These are phyloP conservation scores for Leontopithecus rosalia DNA, from an alignment of 2,797 vertebrate species.

Conservation along the genomic window DNA sequence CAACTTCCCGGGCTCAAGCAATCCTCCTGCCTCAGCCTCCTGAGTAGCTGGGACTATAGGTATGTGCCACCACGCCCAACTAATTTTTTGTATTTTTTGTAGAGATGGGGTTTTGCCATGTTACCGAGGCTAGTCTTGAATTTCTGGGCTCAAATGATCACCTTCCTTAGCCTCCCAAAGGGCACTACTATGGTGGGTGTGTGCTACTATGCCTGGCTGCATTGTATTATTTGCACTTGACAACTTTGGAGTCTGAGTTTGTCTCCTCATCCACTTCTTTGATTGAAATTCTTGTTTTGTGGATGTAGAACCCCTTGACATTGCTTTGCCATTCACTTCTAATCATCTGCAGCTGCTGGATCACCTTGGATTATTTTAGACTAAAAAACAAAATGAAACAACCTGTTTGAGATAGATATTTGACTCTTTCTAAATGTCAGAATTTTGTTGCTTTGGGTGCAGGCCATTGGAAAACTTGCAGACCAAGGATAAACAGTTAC, in stretches of 20 bases:
- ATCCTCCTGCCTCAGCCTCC: too few relatives aligned
- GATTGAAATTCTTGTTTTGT: background rate
- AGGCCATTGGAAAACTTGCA: slow-evolving; percentile 21
- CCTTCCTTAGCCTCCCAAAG: too few relatives aligned
- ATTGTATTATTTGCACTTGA: background rate
- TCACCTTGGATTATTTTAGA: slow-evolving; percentile 37
- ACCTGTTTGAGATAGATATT: slow-evolving; percentile 37
- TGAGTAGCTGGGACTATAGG: too few relatives aligned
- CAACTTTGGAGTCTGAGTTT: background rate
- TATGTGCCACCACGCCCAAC: too few relatives aligned
- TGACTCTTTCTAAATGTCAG: slow-evolving; percentile 60
- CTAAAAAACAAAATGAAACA: background rate
- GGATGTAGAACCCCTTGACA: background rate
- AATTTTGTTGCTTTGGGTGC: slow-evolving; percentile 44
- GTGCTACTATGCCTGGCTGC: too few relatives aligned
- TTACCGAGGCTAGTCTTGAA: too few relatives aligned
- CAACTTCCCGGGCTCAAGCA: too few relatives aligned
- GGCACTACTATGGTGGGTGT: too few relatives aligned
- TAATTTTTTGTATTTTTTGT: too few relatives aligned
- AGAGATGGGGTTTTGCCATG: too few relatives aligned
- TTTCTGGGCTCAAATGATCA: too few relatives aligned
- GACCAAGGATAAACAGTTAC: background rate
- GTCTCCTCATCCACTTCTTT: background rate
- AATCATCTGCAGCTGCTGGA: background rate
- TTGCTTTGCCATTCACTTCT: background rate